Evolutionary conservation across 2,113 vertebrate species (phyloP).

Genomic region (Pedetes capensis): DNA sequence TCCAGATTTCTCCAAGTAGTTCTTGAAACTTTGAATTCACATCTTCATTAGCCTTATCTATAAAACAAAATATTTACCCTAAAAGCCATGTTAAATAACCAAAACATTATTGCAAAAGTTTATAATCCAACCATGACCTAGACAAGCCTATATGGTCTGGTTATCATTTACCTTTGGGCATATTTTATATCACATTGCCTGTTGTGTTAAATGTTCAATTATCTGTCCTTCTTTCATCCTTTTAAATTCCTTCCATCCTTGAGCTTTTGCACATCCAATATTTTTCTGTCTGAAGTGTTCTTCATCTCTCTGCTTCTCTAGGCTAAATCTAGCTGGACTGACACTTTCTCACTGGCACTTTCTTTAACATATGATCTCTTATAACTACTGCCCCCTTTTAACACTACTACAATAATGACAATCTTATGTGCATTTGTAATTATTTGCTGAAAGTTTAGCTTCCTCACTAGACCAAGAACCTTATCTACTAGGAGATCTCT

Average conservation of each 20-base stretch:
- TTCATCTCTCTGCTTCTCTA: background rate
- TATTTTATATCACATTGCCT: background rate
- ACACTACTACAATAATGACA: background rate
- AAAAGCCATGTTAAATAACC: conserved; percentile 5
- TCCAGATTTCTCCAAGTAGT: conserved; percentile 34
- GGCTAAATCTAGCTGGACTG: background rate
- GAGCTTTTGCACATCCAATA: background rate
- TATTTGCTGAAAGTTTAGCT: background rate
- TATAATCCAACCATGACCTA: background rate
- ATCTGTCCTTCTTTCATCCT: background rate
- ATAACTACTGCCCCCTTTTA: background rate
- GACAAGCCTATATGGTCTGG: background rate
- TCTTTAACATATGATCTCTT: background rate
- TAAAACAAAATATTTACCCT: conserved; percentile 38
- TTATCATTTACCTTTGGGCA: background rate
- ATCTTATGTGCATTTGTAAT: background rate
- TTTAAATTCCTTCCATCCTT: background rate
- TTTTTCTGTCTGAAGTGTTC: background rate
- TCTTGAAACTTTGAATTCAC: background rate
- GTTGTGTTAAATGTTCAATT: background rate
- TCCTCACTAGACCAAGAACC: background rate
- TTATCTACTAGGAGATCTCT: background rate
- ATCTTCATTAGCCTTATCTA: background rate
- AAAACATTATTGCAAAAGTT: background rate
- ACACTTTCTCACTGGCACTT: background rate